A percentile compares a stretch with the other conserved stretches of the same genome.
Conservation (phyloP, 2,888 invertebrate genomes). For the Hetaerina titia region DNA sequence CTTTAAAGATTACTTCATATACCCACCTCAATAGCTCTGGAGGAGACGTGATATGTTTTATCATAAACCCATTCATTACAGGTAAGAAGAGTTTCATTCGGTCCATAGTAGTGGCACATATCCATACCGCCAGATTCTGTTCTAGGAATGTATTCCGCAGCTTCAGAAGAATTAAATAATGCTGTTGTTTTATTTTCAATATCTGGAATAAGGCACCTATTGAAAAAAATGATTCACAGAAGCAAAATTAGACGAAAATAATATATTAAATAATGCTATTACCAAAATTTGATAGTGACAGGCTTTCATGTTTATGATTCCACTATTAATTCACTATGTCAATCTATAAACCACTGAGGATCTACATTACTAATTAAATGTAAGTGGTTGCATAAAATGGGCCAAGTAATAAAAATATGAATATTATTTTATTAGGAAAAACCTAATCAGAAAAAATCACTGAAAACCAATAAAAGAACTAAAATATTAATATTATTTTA, state of each 20-base stretch:
- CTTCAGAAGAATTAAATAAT: slow-evolving; percentile 39
- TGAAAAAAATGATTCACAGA: background rate
- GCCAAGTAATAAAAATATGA: no score
- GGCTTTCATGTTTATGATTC: no score
- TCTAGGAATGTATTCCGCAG: background rate
- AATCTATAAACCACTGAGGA: no score
- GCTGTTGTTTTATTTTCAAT: slow-evolving; percentile 50
- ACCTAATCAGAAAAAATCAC: no score
- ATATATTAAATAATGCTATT: background rate
- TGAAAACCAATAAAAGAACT: no score
- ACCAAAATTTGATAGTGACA: no score
- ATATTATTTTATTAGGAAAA: no score
- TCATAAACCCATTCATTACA: slow-evolving; percentile 86
- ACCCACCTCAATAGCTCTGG: slow-evolving; percentile 83
- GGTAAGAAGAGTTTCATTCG: slow-evolving; percentile 70
- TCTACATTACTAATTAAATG: no score
- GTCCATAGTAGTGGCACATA: slow-evolving; percentile 39
- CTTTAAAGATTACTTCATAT: background rate
- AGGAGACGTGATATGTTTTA: slow-evolving; percentile 84
- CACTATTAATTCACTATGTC: no score
- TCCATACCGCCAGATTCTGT: background rate
- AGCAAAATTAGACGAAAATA: background rate
- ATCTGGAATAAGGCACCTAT: slow-evolving; percentile 53
- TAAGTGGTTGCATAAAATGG: no score
- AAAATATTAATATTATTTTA: no score